Percentiles rank a stretch among this genome's conserved stretches.
These are phyloP conservation scores for Prionailurus bengalensis DNA, from an alignment of 2,113 vertebrate genomes.

Conservation along the genomic window DNA sequence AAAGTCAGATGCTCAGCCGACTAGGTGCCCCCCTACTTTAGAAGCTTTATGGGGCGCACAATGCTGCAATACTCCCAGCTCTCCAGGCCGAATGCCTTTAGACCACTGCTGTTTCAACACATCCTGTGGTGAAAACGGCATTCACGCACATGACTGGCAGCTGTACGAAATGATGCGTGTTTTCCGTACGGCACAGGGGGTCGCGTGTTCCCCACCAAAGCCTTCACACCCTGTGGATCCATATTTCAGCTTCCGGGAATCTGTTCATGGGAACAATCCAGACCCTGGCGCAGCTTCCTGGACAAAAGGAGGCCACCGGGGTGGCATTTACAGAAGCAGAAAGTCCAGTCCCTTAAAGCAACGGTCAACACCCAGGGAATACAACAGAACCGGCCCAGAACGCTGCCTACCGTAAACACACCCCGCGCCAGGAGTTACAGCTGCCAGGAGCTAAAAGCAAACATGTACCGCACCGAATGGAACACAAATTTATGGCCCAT, in stretches of 20 bases:
- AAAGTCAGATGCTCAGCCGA: too few species aligned
- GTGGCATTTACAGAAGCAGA: not conserved
- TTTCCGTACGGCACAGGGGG: not conserved
- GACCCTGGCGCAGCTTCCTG: not conserved
- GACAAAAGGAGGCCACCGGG: not conserved
- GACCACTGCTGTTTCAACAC: not conserved
- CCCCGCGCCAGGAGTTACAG: not conserved
- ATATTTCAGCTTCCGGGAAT: rapidly evolving
- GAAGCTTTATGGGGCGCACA: too few species aligned
- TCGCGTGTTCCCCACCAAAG: rapidly evolving
- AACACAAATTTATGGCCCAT: not conserved
- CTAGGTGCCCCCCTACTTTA: too few species aligned
- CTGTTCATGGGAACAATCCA: not conserved
- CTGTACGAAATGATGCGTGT: rapidly evolving
- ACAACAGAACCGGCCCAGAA: too few species aligned
- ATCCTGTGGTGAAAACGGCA: not conserved
- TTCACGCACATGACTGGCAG: rapidly evolving
- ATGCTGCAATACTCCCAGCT: rapidly evolving
- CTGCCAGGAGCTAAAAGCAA: not conserved
- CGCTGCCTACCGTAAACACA: rapidly evolving
- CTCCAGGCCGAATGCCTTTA: rapidly evolving
- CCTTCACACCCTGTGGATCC: not conserved
- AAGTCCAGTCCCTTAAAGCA: not conserved
- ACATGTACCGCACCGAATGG: rapidly evolving
- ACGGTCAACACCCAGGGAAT: rapidly evolving